Conservation (phyloP, 2,113 vertebrate genomes). For the Taurulus bubalis region DNA sequence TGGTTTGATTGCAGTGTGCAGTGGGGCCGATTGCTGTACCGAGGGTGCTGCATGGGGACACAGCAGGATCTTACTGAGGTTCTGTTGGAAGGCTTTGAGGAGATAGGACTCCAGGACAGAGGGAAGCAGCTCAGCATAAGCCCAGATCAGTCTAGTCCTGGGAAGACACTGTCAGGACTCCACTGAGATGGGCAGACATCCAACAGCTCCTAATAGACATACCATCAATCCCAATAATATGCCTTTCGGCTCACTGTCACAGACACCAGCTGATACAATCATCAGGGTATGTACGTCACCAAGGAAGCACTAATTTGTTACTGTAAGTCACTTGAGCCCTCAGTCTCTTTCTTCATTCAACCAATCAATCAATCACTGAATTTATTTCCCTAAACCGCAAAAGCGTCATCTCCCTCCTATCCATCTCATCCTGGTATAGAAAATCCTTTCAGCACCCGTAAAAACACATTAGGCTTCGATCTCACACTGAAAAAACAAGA, state of each 20-base stretch:
- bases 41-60: constrained; percentile 43
- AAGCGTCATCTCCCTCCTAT: not conserved
- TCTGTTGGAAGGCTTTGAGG: constrained; percentile 55
- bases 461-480: not conserved
- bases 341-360: constrained; percentile 24
- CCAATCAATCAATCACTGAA: constrained; percentile 11
- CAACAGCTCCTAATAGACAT: constrained; percentile 56
- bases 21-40: constrained; percentile 39
- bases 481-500: constrained; percentile 21
- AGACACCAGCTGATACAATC: constrained; percentile 33
- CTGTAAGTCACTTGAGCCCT: constrained; percentile 8
- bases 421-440: not conserved
- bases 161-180: constrained; percentile 55
- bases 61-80: constrained; percentile 43
- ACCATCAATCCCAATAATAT: constrained; percentile 56
- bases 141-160: constrained; percentile 68
- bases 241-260: constrained; percentile 40
- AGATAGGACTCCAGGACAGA: constrained; percentile 42
- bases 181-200: constrained; percentile 45
- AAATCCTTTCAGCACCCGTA: constrained; percentile 9
- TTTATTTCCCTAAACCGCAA: constrained; percentile 6
- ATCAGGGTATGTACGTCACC: constrained; percentile 29
- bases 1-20: constrained; percentile 43
- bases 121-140: constrained; percentile 69
- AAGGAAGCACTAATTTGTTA: constrained; percentile 51